phyloP scores from a whole-genome alignment of 2,797 vertebrate species.

The Microchirus variegatus region DNA sequence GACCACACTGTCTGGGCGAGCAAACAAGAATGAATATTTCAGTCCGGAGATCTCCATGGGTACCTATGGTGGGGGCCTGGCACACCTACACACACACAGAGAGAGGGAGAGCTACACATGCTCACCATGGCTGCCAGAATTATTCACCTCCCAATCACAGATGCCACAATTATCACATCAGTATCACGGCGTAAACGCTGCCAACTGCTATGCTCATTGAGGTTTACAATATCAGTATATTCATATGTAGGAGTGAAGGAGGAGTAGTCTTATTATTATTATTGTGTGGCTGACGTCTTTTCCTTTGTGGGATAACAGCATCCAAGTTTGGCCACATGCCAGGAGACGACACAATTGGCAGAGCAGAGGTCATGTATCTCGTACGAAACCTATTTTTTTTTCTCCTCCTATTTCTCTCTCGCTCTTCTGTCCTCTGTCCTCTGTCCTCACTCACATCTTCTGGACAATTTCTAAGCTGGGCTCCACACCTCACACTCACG shows the following conservation, averaged over 20 bases:
- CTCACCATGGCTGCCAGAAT: slow-evolving; percentile 84
- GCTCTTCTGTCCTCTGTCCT: slow-evolving; percentile 11
- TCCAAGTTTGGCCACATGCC: slow-evolving; percentile 50
- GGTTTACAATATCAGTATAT: slow-evolving; percentile 48
- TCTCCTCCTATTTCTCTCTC: not conserved
- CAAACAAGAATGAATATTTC: slow-evolving; percentile 79
- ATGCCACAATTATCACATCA: slow-evolving; percentile 75
- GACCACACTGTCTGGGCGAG: slow-evolving; percentile 77
- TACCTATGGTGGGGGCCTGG: slow-evolving; percentile 76
- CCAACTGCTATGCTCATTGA: slow-evolving; percentile 69
- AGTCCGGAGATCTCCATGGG: slow-evolving; percentile 74
- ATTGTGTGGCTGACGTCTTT: not conserved
- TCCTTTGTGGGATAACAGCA: slow-evolving; percentile 38
- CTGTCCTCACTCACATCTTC: slow-evolving; percentile 28
- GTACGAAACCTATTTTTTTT: slow-evolving; percentile 19
- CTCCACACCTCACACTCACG: slow-evolving; percentile 40
- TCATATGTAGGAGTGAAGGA: slow-evolving; percentile 16
- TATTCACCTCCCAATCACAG: slow-evolving; percentile 79
- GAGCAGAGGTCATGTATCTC: slow-evolving; percentile 60
- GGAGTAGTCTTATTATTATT: slow-evolving; percentile 3
- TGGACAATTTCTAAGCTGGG: slow-evolving; percentile 20
- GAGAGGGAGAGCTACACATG: slow-evolving; percentile 46
- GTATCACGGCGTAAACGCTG: slow-evolving; percentile 59
- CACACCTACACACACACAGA: slow-evolving; percentile 64
- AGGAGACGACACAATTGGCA: slow-evolving; percentile 46